These are phyloP conservation scores for Lepas anatifera DNA, from an alignment of 2,888 invertebrate genomes.

Conservation along the genomic window DNA sequence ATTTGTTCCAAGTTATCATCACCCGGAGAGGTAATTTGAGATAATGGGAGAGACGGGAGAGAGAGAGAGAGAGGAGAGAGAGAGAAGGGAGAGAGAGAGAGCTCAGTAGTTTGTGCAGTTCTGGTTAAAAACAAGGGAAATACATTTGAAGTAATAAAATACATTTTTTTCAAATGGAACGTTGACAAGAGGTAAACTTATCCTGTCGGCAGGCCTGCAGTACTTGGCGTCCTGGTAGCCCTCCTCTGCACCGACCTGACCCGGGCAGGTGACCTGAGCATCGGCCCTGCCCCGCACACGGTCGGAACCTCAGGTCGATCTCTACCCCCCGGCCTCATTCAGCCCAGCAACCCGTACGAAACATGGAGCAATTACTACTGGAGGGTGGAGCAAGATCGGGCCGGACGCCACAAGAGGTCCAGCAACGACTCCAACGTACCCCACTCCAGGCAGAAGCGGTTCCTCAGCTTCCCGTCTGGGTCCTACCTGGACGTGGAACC, in stretches of 20 bases:
- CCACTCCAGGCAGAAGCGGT: constrained; percentile 1
- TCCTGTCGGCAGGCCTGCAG: no score
- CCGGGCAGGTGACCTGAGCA: background rate
- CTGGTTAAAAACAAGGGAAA: no score
- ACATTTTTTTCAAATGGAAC: no score
- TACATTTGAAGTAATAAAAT: no score
- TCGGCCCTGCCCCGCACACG: background rate
- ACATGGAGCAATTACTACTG: background rate
- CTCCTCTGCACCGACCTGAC: background rate
- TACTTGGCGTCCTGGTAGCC: no score
- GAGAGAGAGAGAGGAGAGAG: no score
- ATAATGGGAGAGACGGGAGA: no score
- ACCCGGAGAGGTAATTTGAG: no score
- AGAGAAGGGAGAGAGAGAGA: no score
- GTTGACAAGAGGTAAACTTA: no score
- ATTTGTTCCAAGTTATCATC: no score
- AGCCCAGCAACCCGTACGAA: constrained; percentile 3
- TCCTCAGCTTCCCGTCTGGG: background rate
- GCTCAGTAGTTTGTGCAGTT: no score
- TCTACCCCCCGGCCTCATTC: background rate
- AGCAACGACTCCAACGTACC: background rate
- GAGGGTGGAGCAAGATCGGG: background rate
- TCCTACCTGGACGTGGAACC: background rate
- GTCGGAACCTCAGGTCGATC: background rate
- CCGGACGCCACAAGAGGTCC: background rate